These are phyloP conservation scores for Pterois miles DNA, from an alignment of 2,797 vertebrate species.

Conservation along the genomic window DNA sequence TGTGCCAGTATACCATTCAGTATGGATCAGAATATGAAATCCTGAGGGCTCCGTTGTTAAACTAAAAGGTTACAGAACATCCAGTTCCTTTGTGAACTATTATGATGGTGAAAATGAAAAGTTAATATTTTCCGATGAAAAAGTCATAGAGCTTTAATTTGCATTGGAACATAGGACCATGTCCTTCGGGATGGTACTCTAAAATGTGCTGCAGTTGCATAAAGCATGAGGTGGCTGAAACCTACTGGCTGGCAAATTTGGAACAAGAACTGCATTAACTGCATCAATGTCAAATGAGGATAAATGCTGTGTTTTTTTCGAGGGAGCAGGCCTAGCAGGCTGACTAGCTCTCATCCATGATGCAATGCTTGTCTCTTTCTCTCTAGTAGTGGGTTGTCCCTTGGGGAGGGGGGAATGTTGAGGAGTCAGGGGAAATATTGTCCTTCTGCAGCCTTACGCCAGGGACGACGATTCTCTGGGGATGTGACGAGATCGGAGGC, in stretches of 20 bases:
- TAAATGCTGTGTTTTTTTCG: conserved; percentile 47
- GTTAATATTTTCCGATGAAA: conserved; percentile 4
- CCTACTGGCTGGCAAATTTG: conserved; percentile 33
- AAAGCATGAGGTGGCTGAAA: conserved; percentile 50
- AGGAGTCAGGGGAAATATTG: conserved; percentile 65
- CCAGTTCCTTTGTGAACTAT: neutral
- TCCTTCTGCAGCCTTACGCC: conserved; percentile 46
- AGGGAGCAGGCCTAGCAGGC: conserved; percentile 45
- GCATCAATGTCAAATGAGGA: conserved; percentile 66
- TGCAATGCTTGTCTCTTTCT: conserved; percentile 54
- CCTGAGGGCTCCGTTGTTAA: neutral
- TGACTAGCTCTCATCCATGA: conserved; percentile 64
- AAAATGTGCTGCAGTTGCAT: conserved; percentile 39
- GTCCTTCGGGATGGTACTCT: conserved; percentile 20
- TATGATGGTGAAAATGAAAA: neutral
- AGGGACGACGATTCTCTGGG: conserved; percentile 47
- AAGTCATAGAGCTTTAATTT: conserved; percentile 3
- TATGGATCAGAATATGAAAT: neutral
- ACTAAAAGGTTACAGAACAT: neutral
- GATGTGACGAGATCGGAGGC: conserved; percentile 24
- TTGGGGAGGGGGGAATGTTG: conserved; percentile 34
- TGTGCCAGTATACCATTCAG: neutral
- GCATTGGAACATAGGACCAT: neutral
- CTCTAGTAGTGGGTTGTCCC: conserved; percentile 35
- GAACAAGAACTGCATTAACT: conserved; percentile 51